Percentiles rank a stretch among this genome's conserved stretches.
Conservation (phyloP, 2,888 invertebrate genomes). For the Timema podura region DNA sequence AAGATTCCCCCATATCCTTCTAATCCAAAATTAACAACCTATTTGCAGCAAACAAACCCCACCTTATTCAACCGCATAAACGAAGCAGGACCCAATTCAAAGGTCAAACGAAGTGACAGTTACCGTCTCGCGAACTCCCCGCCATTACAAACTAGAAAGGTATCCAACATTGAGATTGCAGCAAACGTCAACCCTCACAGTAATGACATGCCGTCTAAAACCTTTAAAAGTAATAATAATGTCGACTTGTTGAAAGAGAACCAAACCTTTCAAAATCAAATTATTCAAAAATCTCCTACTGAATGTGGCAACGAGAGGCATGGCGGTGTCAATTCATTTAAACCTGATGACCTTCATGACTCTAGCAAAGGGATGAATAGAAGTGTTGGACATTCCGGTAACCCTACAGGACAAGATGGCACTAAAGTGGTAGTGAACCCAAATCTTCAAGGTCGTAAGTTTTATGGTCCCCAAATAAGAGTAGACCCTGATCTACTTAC, state of each 20-base stretch:
- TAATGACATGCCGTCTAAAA: neutral
- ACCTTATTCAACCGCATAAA: constrained; percentile 27
- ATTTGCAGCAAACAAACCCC: constrained; percentile 28
- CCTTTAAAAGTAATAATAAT: constrained; percentile 18
- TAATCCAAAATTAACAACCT: constrained; percentile 26
- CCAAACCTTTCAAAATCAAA: constrained; percentile 43
- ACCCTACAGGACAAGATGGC: constrained; percentile 13
- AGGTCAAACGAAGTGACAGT: constrained; percentile 77
- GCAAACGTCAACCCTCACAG: constrained; percentile 13
- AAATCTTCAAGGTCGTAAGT: constrained; percentile 39
- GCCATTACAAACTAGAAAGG: constrained; percentile 55
- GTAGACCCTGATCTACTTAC: constrained; percentile 34
- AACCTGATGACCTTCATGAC: neutral
- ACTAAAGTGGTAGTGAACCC: constrained; percentile 37
- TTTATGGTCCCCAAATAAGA: constrained; percentile 45
- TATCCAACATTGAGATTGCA: constrained; percentile 44
- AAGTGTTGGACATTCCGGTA: neutral
- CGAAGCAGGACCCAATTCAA: constrained; percentile 35
- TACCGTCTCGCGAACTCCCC: constrained; percentile 77
- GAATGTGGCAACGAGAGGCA: constrained; percentile 10
- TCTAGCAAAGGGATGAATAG: no score
- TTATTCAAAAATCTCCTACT: neutral
- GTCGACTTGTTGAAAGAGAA: constrained; percentile 13
- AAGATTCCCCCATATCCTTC: constrained; percentile 47
- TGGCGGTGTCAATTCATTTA: neutral